Evolutionary conservation across 2,113 vertebrate genomes (phyloP), one percentile per base, ranked within the genome.

Genomic region (Jacana jacana): DNA sequence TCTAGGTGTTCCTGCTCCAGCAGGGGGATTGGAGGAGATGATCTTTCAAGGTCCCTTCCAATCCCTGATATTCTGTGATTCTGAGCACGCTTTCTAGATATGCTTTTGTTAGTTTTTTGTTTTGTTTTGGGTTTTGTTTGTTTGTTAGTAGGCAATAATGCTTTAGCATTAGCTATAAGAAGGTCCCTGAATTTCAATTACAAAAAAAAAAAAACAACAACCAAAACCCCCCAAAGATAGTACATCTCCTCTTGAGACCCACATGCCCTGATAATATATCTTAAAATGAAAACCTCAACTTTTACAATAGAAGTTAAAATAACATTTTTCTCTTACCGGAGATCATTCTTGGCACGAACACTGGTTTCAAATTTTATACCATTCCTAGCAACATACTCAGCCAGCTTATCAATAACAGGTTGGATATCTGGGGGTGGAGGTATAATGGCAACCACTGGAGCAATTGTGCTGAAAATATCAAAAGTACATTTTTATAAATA

Each of bases 401-500:
- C 99, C 81, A 99, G 97, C 93, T 99, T 99, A 98, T 99, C 99
- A 66, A 99, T 99, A 95, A 99, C 99, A 15, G 99, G 99, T 52
- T 99, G 99, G 89, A 99, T 98, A 97, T 99, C 99, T 1, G 99
- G 99, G 11, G 99, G 99, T 7, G 99, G 99, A 64, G 99, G 99
- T 70, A 99, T 99, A 97, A 99, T 99, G 93, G 99, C 98, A 65
- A 98, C 98, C 95, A 98, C 98, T 8, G 98, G 98, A 61, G 98
- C 89, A 77, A 98, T 97, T 75, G 98, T 96, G 97, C 98, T 99
- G 97, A 83, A 96, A 97, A 94, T 12, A 86, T 37, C 15, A 92
- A 69, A 69, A 87, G 27, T 19, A 72, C 42, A 82, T 28, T 91
- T 81, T 92, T 61, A 76, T 51, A 93, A 70, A 77, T 0, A 46